Percentiles rank a stretch among this genome's conserved stretches.
These are phyloP conservation scores for Pseudomyrmex dendroicus DNA, from an alignment of 1,140 invertebrate species.

Conservation along the genomic window DNA sequence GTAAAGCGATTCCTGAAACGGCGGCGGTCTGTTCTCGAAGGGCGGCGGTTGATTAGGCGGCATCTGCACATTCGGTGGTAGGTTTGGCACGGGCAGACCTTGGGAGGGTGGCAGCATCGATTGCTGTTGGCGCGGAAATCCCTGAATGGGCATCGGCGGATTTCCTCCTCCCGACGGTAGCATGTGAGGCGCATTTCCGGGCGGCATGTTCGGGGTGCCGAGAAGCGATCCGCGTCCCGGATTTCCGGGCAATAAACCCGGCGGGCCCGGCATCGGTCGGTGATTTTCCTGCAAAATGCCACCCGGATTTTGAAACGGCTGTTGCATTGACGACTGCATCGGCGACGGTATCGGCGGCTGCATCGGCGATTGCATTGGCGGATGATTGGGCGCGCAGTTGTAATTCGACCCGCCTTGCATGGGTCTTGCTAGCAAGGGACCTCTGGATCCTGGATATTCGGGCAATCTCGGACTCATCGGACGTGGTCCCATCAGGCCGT, in stretches of 20 bases:
- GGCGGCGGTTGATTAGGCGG: slow-evolving; percentile 67
- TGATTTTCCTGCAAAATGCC: slow-evolving; percentile 57
- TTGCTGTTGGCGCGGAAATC: slow-evolving; percentile 65
- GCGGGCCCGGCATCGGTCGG: slow-evolving; percentile 68
- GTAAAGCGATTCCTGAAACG: slow-evolving; percentile 75
- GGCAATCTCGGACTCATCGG: slow-evolving; percentile 65
- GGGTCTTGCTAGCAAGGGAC: slow-evolving; percentile 36
- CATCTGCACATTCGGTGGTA: slow-evolving; percentile 68
- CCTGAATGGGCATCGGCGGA: slow-evolving; percentile 71
- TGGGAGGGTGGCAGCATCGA: slow-evolving; percentile 58
- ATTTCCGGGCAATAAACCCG: slow-evolving; percentile 73
- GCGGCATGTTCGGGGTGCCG: slow-evolving; percentile 64
- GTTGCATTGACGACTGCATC: slow-evolving; percentile 61
- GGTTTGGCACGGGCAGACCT: slow-evolving; percentile 64
- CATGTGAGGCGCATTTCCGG: slow-evolving; percentile 52
- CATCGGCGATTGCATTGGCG: slow-evolving; percentile 59
- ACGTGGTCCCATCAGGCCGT: slow-evolving; percentile 48
- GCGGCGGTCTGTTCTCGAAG: slow-evolving; percentile 78
- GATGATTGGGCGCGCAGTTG: slow-evolving; percentile 76
- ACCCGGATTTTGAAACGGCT: slow-evolving; percentile 60
- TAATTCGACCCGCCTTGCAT: slow-evolving; percentile 65
- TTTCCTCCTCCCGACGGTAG: slow-evolving; percentile 55
- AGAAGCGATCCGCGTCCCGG: slow-evolving; percentile 64
- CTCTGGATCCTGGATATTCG: slow-evolving; percentile 71
- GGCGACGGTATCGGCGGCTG: slow-evolving; percentile 68